Base-by-base conservation (phyloP, 2,888 invertebrate species). In the Eudemis profundana region DNA sequence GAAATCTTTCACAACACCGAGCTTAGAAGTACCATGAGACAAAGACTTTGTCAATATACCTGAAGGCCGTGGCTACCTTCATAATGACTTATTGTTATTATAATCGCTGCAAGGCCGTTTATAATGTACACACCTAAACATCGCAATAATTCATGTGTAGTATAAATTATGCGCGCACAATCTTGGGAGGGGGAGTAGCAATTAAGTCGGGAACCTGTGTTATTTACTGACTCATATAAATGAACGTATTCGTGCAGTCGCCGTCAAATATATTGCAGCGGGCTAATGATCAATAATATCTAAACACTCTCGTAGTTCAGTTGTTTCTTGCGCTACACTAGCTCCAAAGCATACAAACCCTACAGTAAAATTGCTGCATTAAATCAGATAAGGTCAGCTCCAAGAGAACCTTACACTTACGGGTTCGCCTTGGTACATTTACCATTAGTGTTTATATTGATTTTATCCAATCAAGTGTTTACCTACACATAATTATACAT, bases 151-250 rank as follows among this genome's bases (percentile, higher is more conserved):
- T 86, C 83, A 85, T 81, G 74, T 70, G 67, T 61, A 72, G 74
- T 80, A 82, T 87, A 86, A 86, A 85, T 87, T 86, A 87, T 80
- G 79, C 76, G 76, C 78, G 74, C 78, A 74, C 80, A 82, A 81
- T 83, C 83, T 82, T 81, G 73, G 73, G 67, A 75, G 76, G 81
- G 77, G 81, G 78, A 81, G 82, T 78, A 78, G 84, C 84, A 85
- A 87, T 85, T 85, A 85, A 83, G 79, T 75, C 70, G 70, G 72
- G 75, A 73, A 78, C 78, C 76, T 76, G 77, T 69, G 80, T 84
- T 84, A 84, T 84, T 85, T 84, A 83, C 80, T 78, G 74, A 74
- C 78, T 75, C 75, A 77, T 73, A 75, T 76, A 77, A 78, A 74
- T 53, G 51, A 53, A 59, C 46, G 74, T 77, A 71, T 70, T 33